A percentile compares a stretch with the other conserved stretches of the same genome.
Evolutionary conservation across 2,888 invertebrate species (phyloP).

Genomic region (Ceriagrion tenellum): DNA sequence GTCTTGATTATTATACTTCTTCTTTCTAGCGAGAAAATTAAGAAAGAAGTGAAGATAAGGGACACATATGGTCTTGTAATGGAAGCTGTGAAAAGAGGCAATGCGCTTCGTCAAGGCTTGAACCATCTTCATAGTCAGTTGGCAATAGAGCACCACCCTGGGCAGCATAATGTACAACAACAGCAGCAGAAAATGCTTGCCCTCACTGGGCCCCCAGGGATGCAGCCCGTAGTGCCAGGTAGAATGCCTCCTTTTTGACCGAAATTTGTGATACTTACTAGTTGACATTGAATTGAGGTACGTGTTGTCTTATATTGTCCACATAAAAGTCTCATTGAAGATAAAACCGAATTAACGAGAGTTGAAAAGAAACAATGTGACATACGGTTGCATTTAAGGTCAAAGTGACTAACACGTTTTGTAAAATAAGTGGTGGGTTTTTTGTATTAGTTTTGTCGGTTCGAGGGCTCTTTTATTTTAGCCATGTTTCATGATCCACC

Average conservation of each 20-base stretch:
- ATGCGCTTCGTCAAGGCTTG: slow-evolving; percentile 77
- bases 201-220: slow-evolving; percentile 37
- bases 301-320: no score
- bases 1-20: background rate
- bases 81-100: slow-evolving; percentile 85
- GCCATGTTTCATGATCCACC: no score
- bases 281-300: no score
- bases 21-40: slow-evolving; percentile 84
- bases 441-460: no score
- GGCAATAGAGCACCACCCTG: slow-evolving; percentile 75
- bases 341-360: no score
- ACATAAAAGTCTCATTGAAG: no score
- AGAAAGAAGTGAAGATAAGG: slow-evolving; percentile 87
- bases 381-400: no score
- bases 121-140: slow-evolving; percentile 78
- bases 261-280: background rate
- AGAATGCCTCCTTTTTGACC: background rate
- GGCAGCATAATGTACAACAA: slow-evolving; percentile 5
- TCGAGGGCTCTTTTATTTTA: no score
- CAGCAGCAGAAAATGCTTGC: slow-evolving; percentile 58
- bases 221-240: slow-evolving; percentile 2
- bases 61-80: slow-evolving; percentile 93
- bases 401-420: no score
- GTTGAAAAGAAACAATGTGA: no score
- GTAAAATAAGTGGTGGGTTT: no score